phyloP scores from a whole-genome alignment of 1,140 invertebrate species.

The Bombus confusus region DNA sequence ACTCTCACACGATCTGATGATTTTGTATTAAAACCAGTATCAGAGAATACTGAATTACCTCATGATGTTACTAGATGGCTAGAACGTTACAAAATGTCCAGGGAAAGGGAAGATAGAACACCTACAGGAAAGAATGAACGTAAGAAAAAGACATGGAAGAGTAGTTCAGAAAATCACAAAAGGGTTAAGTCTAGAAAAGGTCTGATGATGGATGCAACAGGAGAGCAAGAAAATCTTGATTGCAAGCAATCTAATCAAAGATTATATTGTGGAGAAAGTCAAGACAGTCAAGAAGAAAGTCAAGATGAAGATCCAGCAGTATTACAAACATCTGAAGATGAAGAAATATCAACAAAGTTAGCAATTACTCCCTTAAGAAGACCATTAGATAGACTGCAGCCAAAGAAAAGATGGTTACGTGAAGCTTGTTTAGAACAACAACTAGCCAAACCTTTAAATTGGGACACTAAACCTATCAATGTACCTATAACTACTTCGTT shows the following conservation, averaged over 20 bases:
- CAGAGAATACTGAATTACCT: slow-evolving; percentile 82
- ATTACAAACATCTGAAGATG: slow-evolving; percentile 77
- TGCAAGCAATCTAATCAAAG: slow-evolving; percentile 71
- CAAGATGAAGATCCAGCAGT: slow-evolving; percentile 79
- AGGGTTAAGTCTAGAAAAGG: slow-evolving; percentile 79
- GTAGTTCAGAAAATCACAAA: slow-evolving; percentile 71
- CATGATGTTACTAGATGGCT: slow-evolving; percentile 84
- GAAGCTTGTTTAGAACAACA: slow-evolving; percentile 84
- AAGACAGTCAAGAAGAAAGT: slow-evolving; percentile 77
- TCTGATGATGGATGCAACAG: slow-evolving; percentile 77
- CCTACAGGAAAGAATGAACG: slow-evolving; percentile 80
- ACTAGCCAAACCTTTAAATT: slow-evolving; percentile 80
- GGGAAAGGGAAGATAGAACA: slow-evolving; percentile 81
- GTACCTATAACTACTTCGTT: slow-evolving; percentile 4
- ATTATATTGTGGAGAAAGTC: slow-evolving; percentile 73
- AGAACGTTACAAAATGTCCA: slow-evolving; percentile 82
- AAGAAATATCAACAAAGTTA: slow-evolving; percentile 71
- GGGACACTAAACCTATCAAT: slow-evolving; percentile 74
- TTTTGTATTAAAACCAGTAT: slow-evolving; percentile 82
- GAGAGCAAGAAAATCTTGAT: slow-evolving; percentile 79
- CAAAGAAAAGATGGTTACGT: slow-evolving; percentile 86
- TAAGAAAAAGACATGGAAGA: slow-evolving; percentile 79
- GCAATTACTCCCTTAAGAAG: slow-evolving; percentile 73
- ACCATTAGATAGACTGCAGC: slow-evolving; percentile 81
- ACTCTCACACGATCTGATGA: slow-evolving; percentile 84